Conservation (phyloP, 2,797 vertebrate species). For the Novumbra hubbsi region DNA sequence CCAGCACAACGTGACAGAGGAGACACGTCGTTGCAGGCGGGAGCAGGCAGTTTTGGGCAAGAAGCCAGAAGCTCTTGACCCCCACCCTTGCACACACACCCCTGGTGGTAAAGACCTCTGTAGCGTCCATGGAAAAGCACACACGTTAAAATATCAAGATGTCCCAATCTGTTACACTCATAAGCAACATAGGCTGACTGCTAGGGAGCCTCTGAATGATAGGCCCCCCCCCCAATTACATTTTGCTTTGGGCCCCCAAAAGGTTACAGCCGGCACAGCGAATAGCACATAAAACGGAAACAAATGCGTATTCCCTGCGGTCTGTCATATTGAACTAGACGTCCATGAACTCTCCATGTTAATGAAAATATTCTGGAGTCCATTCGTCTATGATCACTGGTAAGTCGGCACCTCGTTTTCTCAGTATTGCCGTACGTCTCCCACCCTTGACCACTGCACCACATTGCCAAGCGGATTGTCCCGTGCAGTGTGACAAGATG, state of each 20-base stretch:
- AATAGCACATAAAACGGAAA: not conserved
- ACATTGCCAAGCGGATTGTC: not conserved
- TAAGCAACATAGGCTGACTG: too few relatives aligned
- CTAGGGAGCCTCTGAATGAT: too few relatives aligned
- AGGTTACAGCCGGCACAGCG: too few relatives aligned
- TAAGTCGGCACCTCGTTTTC: not conserved
- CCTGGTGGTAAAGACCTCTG: constrained; percentile 10
- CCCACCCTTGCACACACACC: not conserved
- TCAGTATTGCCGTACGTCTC: not conserved
- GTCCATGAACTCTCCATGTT: not conserved
- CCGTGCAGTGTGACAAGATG: constrained; percentile 2
- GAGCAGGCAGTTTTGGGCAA: constrained; percentile 35
- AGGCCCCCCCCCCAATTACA: too few relatives aligned
- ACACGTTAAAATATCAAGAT: too few relatives aligned
- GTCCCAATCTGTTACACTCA: too few relatives aligned
- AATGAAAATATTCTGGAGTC: not conserved
- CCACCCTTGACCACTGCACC: not conserved
- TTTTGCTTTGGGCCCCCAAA: too few relatives aligned
- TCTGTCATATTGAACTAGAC: not conserved
- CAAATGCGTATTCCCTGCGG: not conserved
- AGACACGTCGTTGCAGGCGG: constrained; percentile 56
- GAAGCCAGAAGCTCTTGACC: constrained; percentile 13
- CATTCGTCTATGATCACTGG: not conserved
- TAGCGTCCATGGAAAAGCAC: not conserved
- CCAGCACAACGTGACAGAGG: constrained; percentile 66